Evolutionary conservation across 2,113 vertebrate genomes (phyloP).

Genomic region (Caranx ignobilis): DNA sequence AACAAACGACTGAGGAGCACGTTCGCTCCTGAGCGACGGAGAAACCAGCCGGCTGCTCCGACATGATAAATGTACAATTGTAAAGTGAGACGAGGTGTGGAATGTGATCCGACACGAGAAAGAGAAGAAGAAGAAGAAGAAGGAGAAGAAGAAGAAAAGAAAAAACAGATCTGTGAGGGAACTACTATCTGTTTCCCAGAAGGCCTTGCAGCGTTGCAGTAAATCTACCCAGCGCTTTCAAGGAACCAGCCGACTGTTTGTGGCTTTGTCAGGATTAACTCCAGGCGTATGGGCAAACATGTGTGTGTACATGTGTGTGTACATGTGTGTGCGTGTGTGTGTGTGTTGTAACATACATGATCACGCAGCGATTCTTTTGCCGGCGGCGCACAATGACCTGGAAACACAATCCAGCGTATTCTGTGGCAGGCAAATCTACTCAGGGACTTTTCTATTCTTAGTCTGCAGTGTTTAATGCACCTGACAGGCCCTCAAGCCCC

Average conservation of each 20-base stretch:
- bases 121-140: neutral
- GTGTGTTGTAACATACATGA: neutral
- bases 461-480: neutral
- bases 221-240: constrained; percentile 19
- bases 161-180: constrained; percentile 23
- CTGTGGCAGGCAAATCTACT: neutral
- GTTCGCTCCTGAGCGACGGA: neutral
- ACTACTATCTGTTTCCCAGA: constrained; percentile 24
- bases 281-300: constrained; percentile 12
- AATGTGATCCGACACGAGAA: constrained; percentile 57
- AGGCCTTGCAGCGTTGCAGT: neutral
- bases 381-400: constrained; percentile 25
- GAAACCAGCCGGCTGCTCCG: constrained; percentile 45
- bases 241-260: neutral
- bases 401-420: constrained; percentile 31
- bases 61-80: constrained; percentile 66
- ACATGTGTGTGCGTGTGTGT: constrained; percentile 46
- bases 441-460: constrained; percentile 22
- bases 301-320: constrained; percentile 41
- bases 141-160: neutral
- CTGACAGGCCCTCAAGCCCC: neutral
- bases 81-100: constrained; percentile 66
- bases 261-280: constrained; percentile 23
- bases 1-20: neutral
- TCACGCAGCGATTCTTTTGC: neutral